Percentiles rank a stretch among this genome's conserved stretches.
Evolutionary conservation across 2,888 invertebrate species (phyloP).

Genomic region (Aspidiotus rigidus): DNA sequence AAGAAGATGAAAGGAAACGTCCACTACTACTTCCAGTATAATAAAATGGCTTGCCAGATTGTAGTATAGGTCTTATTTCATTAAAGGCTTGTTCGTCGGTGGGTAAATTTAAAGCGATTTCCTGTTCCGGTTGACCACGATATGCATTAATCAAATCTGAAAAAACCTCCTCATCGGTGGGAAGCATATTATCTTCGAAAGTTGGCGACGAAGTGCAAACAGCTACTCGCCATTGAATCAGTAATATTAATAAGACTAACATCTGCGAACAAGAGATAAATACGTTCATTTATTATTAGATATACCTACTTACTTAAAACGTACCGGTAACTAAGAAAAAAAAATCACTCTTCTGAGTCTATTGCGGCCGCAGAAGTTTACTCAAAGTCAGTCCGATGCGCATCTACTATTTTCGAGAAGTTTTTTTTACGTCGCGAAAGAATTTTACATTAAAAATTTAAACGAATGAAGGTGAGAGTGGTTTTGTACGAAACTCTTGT

Average conservation of each 20-base stretch:
- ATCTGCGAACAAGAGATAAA: slow-evolving; percentile 14
- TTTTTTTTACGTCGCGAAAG: no score
- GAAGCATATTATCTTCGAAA: slow-evolving; percentile 37
- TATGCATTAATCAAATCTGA: slow-evolving; percentile 30
- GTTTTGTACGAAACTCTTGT: no score
- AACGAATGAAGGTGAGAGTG: no score
- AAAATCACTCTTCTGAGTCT: no score
- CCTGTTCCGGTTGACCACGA: slow-evolving; percentile 37
- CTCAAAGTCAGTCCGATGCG: no score
- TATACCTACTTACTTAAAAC: no score
- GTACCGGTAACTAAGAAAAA: no score
- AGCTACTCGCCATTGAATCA: slow-evolving; percentile 25
- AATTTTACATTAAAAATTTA: no score
- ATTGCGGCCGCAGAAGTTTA: no score
- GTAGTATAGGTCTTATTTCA: slow-evolving; percentile 35
- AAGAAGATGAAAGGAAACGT: slow-evolving; percentile 40
- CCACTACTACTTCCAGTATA: slow-evolving; percentile 37
- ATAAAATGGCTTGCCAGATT: slow-evolving; percentile 28
- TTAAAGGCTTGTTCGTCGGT: slow-evolving; percentile 39
- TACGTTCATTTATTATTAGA: no score
- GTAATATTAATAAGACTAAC: slow-evolving; percentile 21
- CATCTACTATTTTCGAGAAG: no score
- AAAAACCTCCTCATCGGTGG: slow-evolving; percentile 38
- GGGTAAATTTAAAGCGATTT: slow-evolving; percentile 36
- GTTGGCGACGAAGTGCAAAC: slow-evolving; percentile 33